Percentiles rank a stretch among this genome's conserved stretches.
Conservation (phyloP, 2,797 vertebrate genomes). For the Cheirogaleus major region DNA sequence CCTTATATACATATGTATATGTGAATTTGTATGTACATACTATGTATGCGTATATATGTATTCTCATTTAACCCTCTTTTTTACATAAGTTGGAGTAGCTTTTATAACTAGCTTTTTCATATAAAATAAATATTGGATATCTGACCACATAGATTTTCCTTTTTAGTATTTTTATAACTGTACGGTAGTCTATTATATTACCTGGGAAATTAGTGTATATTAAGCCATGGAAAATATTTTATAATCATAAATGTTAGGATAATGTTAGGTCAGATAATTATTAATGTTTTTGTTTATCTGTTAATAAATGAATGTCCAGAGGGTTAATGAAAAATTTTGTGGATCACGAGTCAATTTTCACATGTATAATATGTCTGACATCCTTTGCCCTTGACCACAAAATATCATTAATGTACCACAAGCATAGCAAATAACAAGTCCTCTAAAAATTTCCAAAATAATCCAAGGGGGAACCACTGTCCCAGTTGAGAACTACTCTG, state of each 20-base stretch:
- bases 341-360: background rate
- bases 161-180: slow-evolving; percentile 22
- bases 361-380: background rate
- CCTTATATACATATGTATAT: background rate
- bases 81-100: background rate
- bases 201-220: background rate
- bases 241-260: background rate
- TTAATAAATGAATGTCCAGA: background rate
- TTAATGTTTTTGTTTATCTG: background rate
- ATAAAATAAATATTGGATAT: background rate
- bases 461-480: background rate
- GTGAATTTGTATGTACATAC: background rate
- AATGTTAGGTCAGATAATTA: background rate
- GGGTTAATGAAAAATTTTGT: background rate
- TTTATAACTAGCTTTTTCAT: background rate
- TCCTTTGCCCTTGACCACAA: background rate
- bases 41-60: background rate
- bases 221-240: background rate
- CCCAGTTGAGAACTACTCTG: background rate
- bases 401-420: background rate
- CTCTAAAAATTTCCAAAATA: background rate
- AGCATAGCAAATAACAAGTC: background rate
- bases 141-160: background rate
- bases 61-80: background rate
- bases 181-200: background rate